phyloP scores from a whole-genome alignment of 2,888 invertebrate species.

The Abrostola tripartita region DNA sequence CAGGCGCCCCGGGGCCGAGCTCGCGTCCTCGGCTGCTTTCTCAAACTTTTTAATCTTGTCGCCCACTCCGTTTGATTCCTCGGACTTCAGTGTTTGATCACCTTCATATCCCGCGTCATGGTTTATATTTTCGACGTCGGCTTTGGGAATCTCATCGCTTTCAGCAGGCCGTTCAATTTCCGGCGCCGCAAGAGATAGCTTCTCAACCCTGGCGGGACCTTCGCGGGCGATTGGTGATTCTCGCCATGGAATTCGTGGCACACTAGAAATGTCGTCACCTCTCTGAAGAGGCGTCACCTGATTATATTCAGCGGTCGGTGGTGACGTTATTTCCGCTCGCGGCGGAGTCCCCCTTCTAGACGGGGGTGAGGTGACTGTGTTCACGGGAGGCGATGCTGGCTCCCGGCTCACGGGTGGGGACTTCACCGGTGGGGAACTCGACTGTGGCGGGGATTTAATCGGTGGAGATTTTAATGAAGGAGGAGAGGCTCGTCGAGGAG shows the following conservation, averaged over 20 bases:
- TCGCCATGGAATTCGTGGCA: slow-evolving; percentile 54
- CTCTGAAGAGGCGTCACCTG: slow-evolving; percentile 34
- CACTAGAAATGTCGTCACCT: slow-evolving; percentile 49
- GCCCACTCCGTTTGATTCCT: slow-evolving; percentile 83
- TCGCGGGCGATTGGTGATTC: slow-evolving; percentile 64
- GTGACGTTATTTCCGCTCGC: slow-evolving; percentile 41
- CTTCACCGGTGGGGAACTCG: slow-evolving; percentile 20
- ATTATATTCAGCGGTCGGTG: slow-evolving; percentile 32
- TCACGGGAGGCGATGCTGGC: background rate
- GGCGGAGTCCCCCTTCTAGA: slow-evolving; percentile 49
- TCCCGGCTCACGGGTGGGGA: slow-evolving; percentile 14
- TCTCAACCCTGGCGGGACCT: slow-evolving; percentile 49
- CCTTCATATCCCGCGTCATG: slow-evolving; percentile 15
- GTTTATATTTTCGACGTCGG: slow-evolving; percentile 26
- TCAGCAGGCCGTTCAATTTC: slow-evolving; percentile 29
- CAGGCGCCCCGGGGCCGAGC: slow-evolving; percentile 64
- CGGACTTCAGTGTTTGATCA: slow-evolving; percentile 46
- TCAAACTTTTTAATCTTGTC: slow-evolving; percentile 85
- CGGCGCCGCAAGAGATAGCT: slow-evolving; percentile 37
- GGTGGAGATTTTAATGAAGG: slow-evolving; percentile 39
- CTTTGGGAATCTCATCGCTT: slow-evolving; percentile 24
- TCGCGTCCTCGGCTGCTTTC: slow-evolving; percentile 81
- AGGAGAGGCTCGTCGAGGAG: slow-evolving; percentile 26
- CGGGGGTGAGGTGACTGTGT: slow-evolving; percentile 50
- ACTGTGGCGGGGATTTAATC: slow-evolving; percentile 48